Evolutionary conservation across 1,140 invertebrate genomes (phyloP), one percentile per base, ranked within the genome.

Genomic region (Drosophila orosa): DNA sequence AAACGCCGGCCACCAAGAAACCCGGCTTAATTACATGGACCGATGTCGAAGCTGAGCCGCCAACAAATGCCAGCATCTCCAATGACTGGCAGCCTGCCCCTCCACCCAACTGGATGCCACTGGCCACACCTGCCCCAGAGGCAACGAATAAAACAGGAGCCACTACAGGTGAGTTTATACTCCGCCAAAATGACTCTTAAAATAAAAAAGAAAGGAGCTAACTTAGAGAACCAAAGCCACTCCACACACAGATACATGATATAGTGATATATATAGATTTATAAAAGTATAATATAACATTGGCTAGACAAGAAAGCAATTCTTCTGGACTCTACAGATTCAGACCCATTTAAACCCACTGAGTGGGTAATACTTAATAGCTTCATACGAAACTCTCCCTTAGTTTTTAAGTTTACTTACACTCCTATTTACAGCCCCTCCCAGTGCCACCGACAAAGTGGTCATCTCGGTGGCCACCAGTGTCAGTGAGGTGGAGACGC

Each of bases 11-110:
- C 42, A 86, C 82, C 37, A 76, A 81, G 47, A 91, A 84, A 25
- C 92, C 92, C 10, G 87, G 87, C 35, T 74, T 93, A 6, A 92
- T 93, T 12, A 93, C 93, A 9, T 93, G 93, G 93, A 93, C 92
- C 13, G 80, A 91, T 42, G 77, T 78, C 10, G 75, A 92, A 45
- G 87, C 76, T 7, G 90, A 91, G 40, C 85, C 86, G 15, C 74
- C 59, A 5, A 77, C 78, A 1, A 90, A 92, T 71, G 80, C 80
- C n/a, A 90, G 82, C 47, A 74, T 87, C 37, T 56, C 77, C 15
- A 78, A 79, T 31, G 78, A 80, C 59, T 91, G 90, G 89, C 84
- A 91, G 50, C 89, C 89, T 0, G 69, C 52, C 25, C 71, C 73
- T n/a, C 48, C 80, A 0, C 48, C 84, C 7, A 74, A 80, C 44